Evolutionary conservation across 2,113 vertebrate genomes (phyloP).

Genomic region (Cichladusa arquata): DNA sequence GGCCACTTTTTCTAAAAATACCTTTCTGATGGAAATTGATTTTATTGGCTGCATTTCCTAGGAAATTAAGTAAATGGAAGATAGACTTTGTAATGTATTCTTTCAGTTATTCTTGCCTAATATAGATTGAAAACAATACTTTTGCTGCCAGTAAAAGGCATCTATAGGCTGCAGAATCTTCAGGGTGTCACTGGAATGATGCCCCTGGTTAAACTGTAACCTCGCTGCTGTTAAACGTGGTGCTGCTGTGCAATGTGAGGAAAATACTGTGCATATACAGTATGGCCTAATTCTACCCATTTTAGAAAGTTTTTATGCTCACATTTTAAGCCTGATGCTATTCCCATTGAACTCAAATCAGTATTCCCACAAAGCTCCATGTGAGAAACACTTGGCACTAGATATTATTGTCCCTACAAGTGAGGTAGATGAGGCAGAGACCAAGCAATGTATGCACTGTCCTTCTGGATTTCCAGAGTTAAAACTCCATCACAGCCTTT

Average conservation of each 20-base stretch:
- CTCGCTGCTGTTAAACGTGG: rapidly evolving
- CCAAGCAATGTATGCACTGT: not conserved
- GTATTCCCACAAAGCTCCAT: not conserved
- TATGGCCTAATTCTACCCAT: not conserved
- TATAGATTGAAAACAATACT: not conserved
- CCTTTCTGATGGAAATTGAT: not conserved
- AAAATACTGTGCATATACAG: not conserved
- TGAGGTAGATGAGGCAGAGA: not conserved
- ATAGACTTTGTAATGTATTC: not conserved
- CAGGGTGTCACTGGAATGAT: not conserved
- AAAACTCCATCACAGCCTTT: not conserved
- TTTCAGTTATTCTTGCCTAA: not conserved
- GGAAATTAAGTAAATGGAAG: not conserved
- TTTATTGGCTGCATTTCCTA: not conserved
- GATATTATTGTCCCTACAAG: not conserved
- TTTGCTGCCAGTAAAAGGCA: not conserved
- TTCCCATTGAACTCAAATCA: not conserved
- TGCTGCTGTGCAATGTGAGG: not conserved
- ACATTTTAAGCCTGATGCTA: not conserved
- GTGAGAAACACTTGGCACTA: not conserved
- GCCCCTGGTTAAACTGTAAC: not conserved
- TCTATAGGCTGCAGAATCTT: not conserved
- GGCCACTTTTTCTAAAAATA: not conserved
- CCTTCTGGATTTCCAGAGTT: not conserved
- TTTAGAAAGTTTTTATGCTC: not conserved